These are phyloP conservation scores for Argyresthia albistria DNA, from an alignment of 2,888 invertebrate genomes.

Conservation along the genomic window DNA sequence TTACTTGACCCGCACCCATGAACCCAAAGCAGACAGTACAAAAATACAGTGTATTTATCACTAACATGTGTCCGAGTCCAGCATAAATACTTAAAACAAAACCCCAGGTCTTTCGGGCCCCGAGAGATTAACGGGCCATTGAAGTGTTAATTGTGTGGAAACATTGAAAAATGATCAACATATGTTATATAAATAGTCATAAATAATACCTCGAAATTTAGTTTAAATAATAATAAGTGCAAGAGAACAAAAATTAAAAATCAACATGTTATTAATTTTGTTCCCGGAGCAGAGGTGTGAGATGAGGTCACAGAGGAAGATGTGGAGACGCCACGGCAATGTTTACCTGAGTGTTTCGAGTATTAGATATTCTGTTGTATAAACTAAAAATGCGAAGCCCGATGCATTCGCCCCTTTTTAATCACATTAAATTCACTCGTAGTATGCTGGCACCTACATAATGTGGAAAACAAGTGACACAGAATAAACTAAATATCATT, in stretches of 20 bases:
- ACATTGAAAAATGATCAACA: constrained; percentile 72
- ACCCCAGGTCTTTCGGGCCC: background rate
- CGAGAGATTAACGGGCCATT: constrained; percentile 56
- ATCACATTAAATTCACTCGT: too few species aligned
- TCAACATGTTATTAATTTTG: constrained; percentile 69
- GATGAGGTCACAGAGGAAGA: constrained; percentile 36
- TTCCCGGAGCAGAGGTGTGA: constrained; percentile 59
- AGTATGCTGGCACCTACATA: too few species aligned
- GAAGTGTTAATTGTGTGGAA: constrained; percentile 71
- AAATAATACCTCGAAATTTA: constrained; percentile 67
- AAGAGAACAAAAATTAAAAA: constrained; percentile 67
- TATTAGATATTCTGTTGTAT: too few species aligned
- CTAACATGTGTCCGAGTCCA: constrained; percentile 10
- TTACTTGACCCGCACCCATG: too few species aligned
- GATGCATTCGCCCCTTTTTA: too few species aligned
- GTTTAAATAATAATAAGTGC: constrained; percentile 72
- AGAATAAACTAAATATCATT: too few species aligned
- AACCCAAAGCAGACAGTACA: background rate
- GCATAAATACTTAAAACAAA: constrained; percentile 25
- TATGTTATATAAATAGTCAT: constrained; percentile 72
- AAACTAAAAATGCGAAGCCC: too few species aligned
- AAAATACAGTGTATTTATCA: background rate
- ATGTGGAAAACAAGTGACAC: too few species aligned
- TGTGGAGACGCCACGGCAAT: constrained; percentile 23
- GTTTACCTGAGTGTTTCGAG: background rate